Conservation (phyloP, 2,797 vertebrate species). For the Sebastes taczanowskii region DNA sequence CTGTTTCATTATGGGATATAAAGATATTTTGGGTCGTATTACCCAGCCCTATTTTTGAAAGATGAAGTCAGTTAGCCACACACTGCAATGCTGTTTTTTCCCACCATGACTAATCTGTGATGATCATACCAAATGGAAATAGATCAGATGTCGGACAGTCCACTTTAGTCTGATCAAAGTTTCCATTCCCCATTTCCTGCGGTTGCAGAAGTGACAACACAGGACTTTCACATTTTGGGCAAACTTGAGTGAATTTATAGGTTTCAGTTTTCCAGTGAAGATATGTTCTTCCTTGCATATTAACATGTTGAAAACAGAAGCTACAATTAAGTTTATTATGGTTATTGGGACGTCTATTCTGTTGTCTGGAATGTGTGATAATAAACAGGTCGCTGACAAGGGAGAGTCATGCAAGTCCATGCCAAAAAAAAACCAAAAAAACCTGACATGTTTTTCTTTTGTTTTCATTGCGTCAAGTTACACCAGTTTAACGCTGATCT, state of each 20-base stretch:
- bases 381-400: constrained; percentile 5
- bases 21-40: neutral
- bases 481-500: constrained; percentile 50
- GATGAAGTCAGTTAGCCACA: neutral
- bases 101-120: too few species aligned
- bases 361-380: neutral
- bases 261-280: neutral
- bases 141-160: neutral
- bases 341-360: neutral
- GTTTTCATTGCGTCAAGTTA: constrained; percentile 49
- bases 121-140: neutral
- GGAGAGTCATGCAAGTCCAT: neutral
- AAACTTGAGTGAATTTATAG: neutral
- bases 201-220: constrained; percentile 23
- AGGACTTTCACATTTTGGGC: neutral
- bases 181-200: constrained; percentile 41
- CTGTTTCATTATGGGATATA: too few species aligned
- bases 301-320: neutral
- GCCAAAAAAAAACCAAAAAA: neutral
- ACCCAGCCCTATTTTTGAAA: neutral
- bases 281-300: neutral
- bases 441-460: constrained; percentile 8
- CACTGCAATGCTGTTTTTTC: neutral
- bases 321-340: neutral
- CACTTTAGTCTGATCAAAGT: neutral